Evolutionary conservation across 2,888 invertebrate species (phyloP), one percentile per base, ranked within the genome.

Genomic region (Xylocampa areola): DNA sequence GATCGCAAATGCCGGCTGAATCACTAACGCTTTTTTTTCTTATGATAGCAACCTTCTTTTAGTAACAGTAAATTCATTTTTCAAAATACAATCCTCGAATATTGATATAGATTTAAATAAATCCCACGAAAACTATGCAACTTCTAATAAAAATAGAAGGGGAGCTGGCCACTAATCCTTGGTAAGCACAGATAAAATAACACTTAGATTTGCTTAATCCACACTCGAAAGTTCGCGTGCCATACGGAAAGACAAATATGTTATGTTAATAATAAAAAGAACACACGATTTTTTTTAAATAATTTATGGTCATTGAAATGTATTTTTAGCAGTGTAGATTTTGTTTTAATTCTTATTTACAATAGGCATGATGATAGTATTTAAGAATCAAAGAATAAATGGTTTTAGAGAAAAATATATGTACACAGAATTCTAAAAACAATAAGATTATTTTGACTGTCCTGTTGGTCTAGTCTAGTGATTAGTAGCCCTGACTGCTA

Each of bases 191-290:
- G 70, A 70, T 47, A 64, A 64, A 43, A 70, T 40, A 64, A 16
- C 33, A 47, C 71, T 66, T 37, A 33, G 50, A 50, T 47, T 70
- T 50, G 25, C 45, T 64, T 54, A 55, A 66, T 70, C 71, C 41
- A 43, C 14, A 36, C 49, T 55, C 13, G 8, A 55, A 41, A 41
- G 37, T 17, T 33, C 67, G 49, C 59, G 72, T 66, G 72, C 23
- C 4, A 25, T n/a, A 11, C 21, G 45, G 40, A 39, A 25, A 49
- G 14, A 41, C 13, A 66, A 70, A 65, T 11, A 47, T 33, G 27
- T 41, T 50, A 21, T 50, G 29, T 44, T 33, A 44, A 53, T 48
- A 54, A 3, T 68, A 19, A 32, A 37, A 64, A 47, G 51, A 62
- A 62, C 25, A 30, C 4, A 5, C 1, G n/a, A 25, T 25, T 33